Evolutionary conservation across 2,888 invertebrate species (phyloP).

Genomic region (Caenorhabditis sp.): DNA sequence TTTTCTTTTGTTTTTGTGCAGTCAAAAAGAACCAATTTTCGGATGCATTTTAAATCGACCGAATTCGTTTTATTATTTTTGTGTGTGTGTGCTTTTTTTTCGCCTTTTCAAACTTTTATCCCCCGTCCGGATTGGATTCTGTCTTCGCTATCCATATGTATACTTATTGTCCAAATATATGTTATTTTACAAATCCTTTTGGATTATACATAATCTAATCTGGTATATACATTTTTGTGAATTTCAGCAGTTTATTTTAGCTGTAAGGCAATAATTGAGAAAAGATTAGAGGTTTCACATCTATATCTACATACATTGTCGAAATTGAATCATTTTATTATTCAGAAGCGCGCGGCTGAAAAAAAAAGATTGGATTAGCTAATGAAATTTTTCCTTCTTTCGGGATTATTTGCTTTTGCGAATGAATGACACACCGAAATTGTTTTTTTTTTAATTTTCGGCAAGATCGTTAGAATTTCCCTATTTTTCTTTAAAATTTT

Average conservation of each 20-base stretch:
- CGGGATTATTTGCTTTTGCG: slow-evolving; percentile 1
- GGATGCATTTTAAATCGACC: background rate
- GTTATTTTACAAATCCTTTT: background rate
- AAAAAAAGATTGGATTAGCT: slow-evolving; percentile 1
- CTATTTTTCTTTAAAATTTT: no score
- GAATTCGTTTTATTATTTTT: slow-evolving; percentile 1
- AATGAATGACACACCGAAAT: background rate
- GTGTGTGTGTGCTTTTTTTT: background rate
- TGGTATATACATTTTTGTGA: background rate
- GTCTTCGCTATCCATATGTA: background rate
- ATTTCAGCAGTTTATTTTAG: background rate
- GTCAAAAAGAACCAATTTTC: slow-evolving; percentile 1
- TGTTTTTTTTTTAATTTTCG: background rate
- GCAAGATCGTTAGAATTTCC: no score
- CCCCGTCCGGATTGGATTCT: background rate
- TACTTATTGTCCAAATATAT: no score
- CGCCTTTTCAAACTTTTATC: background rate
- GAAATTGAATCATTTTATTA: slow-evolving; percentile 1
- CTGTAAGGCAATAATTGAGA: background rate
- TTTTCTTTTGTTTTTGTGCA: slow-evolving; percentile 1
- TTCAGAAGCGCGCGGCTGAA: background rate
- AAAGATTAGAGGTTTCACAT: background rate
- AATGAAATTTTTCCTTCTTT: slow-evolving; percentile 1
- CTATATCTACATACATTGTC: background rate
- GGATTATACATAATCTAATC: background rate